Percentiles rank a stretch among this genome's conserved stretches.
Evolutionary conservation across 2,888 invertebrate genomes (phyloP).

Genomic region (Uropetala carovei): DNA sequence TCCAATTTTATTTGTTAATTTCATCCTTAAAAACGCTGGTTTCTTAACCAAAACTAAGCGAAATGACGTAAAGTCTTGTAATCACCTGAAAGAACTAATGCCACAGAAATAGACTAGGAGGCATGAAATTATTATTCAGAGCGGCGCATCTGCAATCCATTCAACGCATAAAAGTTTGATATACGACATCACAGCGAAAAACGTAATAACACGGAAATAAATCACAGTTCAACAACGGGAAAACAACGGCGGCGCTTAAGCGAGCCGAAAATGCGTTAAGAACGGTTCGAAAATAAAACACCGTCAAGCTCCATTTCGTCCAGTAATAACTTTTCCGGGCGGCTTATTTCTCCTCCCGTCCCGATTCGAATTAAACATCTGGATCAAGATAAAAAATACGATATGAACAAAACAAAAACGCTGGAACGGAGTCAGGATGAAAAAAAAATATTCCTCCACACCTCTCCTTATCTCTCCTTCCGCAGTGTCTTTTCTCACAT

Average conservation of each 20-base stretch:
- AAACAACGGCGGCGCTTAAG: background rate
- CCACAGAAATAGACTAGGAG: no score
- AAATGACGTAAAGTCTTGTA: no score
- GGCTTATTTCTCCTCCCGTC: background rate
- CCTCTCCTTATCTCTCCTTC: background rate
- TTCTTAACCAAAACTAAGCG: no score
- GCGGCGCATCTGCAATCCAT: no score
- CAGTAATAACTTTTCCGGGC: background rate
- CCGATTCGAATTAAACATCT: background rate
- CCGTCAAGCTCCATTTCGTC: constrained; percentile 1
- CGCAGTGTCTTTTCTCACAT: background rate
- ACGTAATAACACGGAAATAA: background rate
- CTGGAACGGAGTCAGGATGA: background rate
- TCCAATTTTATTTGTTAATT: no score
- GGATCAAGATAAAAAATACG: background rate
- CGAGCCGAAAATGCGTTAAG: background rate
- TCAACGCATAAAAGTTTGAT: background rate
- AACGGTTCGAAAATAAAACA: constrained; percentile 8
- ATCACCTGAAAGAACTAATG: no score
- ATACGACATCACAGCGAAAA: background rate
- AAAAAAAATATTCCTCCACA: background rate
- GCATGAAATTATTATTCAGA: no score
- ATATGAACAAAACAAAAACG: background rate
- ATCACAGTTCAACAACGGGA: background rate
- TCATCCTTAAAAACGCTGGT: no score